phyloP scores from a whole-genome alignment of 2,888 invertebrate genomes.

The Xanthorhoe designata region DNA sequence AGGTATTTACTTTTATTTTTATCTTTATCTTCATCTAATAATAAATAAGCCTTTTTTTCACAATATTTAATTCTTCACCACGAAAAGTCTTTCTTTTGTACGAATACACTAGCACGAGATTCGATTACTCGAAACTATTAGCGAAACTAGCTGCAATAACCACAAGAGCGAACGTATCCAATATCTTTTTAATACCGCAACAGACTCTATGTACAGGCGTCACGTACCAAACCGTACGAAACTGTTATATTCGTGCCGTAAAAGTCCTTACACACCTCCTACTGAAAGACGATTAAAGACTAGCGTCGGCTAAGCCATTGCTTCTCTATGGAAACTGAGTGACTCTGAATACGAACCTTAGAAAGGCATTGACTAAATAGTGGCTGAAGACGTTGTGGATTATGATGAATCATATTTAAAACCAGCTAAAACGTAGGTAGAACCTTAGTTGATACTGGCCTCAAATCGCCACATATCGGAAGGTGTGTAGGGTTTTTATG shows the following conservation, averaged over 20 bases:
- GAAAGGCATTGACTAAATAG: no score
- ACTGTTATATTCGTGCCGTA: constrained; percentile 35
- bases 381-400: no score
- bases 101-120: constrained; percentile 43
- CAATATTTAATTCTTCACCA: neutral
- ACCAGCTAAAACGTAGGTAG: no score
- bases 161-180: constrained; percentile 29
- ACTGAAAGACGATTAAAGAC: neutral
- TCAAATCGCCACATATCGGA: no score
- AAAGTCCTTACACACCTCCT: neutral
- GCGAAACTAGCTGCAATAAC: constrained; percentile 37
- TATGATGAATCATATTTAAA: no score
- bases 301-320: neutral
- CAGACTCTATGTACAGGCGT: constrained; percentile 29
- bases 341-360: no score
- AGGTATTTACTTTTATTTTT: no score
- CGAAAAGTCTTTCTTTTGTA: neutral
- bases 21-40: no score
- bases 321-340: no score
- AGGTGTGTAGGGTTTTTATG: no score
- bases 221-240: constrained; percentile 40
- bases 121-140: constrained; percentile 36
- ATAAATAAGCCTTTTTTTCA: no score
- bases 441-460: no score
- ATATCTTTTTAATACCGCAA: constrained; percentile 36